A percentile compares a stretch with the other conserved stretches of the same genome.
phyloP scores from a whole-genome alignment of 2,113 vertebrate genomes.

The Danio rerio region GRCz12tu NC_133186.1:9653001-9653500 shows the following conservation, averaged over 20 bases:
- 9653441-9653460: too few relatives aligned
- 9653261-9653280: constrained; percentile 12
- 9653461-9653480: too few relatives aligned
- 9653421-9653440: too few relatives aligned
- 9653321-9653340: too few relatives aligned
- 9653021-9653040: constrained; percentile 60
- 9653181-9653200: constrained; percentile 51
- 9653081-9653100: constrained; percentile 70
- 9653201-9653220: constrained; percentile 31
- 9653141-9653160: constrained; percentile 72
- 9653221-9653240: constrained; percentile 10
- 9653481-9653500: too few relatives aligned
- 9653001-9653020: constrained; percentile 64
- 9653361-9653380: too few relatives aligned
- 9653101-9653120: constrained; percentile 69
- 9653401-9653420: too few relatives aligned
- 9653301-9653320: too few relatives aligned
- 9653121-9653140: constrained; percentile 57
- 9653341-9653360: too few relatives aligned
- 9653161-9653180: constrained; percentile 62
- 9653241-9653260: constrained; percentile 22
- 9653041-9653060: constrained; percentile 56
- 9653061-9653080: constrained; percentile 58
- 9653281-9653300: not conserved
- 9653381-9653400: too few relatives aligned